Base-by-base conservation (phyloP, 2,113 vertebrate genomes). In the Halichoeres trimaculatus region DNA sequence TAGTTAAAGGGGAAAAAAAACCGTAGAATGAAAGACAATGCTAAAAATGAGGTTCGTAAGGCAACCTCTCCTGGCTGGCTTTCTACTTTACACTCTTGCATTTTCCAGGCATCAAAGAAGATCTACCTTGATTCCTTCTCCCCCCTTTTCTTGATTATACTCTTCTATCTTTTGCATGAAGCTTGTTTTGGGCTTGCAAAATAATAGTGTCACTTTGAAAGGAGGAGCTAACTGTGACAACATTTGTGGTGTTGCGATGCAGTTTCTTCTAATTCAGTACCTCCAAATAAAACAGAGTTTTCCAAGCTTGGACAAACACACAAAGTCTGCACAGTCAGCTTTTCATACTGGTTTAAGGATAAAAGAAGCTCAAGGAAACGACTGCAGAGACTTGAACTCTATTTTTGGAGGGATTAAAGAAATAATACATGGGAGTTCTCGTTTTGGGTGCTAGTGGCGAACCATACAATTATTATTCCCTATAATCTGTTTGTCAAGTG, bases 361-460 rank as follows among this genome's bases (percentile, higher is more conserved):
- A 30, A 65, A 61, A 40, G 61, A 14, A 23, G 30, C 48, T 65
- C 60, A 4, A 7, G 22, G 63, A 57, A 50, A 63, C 20, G 12
- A 54, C 54, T 47, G n/a, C 62, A 54, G 8, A 52, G 48, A 45
- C n/a, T 58, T 76, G 60, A 70, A 61, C 50, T 81, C 79, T 88
- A 74, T 85, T 88, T 88, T 65, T 54, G 70, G 76, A 82, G n/a
- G 78, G 87, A 90, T 90, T 90, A 89, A 26, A 81, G 74, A 75
- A 83, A 81, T 78, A 80, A 83, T 74, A 66, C 64, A 74, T 17
- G 26, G 59, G 73, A 75, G 55, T 78, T 67, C 43, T 72, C 45
- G 8, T 73, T 81, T 50, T 76, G 68, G 64, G 13, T 43, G 66
- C 3, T 1, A 14, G 70, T 47, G 55, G 52, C 61, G 69, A 79